Evolutionary conservation across 2,888 invertebrate species (phyloP), one percentile per base, ranked within the genome.

Genomic region (Proisotoma minuta): DNA sequence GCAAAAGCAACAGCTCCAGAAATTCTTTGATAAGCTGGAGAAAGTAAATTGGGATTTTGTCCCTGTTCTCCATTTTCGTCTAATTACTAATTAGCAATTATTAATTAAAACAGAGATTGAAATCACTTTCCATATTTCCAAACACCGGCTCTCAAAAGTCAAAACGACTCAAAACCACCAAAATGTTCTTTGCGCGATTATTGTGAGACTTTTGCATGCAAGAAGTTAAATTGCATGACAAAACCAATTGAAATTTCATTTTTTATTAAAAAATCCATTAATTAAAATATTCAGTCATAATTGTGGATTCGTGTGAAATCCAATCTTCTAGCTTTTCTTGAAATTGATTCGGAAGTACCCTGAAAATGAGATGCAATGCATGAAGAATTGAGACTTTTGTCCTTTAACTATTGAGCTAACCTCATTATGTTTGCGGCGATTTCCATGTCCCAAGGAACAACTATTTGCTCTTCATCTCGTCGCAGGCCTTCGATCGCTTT

Each of bases 401-500:
- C 12, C 8, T 10, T 10, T 10, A 34, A 34, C 34, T 23, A 23
- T 10, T 22, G 23, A 8, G 8, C 51, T 53, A 20, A 51, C 51
- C 20, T 10, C 23, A 12, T 28, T 26, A 26, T 3, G 4, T 39
- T 5, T 4, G 34, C 29, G 3, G 59, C 12, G 23, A 50, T n/a
- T n/a, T 60, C 60, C 20, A 57, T 54, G 18, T 54, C 54, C 23
- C 60, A 58, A 2, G 66, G 66, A 34, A 57, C 47, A 24, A 60
- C 63, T n/a, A 66, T 50, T 20, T 50, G 53, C 48, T 66, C 63
- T 26, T 63, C 57, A 40, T 66, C 59, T 47, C 63, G 28, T 18
- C 63, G 47, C 57, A 67, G 53, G 1, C 63, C 66, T 27, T 64
- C 63, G n/a, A 67, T 62, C 1, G 43, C 34, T 48, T 53, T 49